phyloP scores from a whole-genome alignment of 2,888 invertebrate genomes.

The Parnassius glacialis region DNA sequence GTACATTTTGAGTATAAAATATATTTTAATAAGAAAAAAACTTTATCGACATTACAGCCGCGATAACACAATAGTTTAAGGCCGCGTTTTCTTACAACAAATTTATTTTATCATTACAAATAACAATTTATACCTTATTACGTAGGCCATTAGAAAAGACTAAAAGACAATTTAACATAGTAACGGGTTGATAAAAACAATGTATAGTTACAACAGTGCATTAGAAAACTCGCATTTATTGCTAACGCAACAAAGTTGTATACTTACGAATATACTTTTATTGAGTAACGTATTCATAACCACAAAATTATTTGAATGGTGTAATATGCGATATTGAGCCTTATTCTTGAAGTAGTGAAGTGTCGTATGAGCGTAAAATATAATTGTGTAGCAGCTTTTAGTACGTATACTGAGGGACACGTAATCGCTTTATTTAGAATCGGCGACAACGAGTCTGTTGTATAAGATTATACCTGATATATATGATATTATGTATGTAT shows the following conservation, averaged over 20 bases:
- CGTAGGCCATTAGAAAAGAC: not conserved
- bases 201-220: not conserved
- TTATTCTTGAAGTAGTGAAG: not conserved
- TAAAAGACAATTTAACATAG: constrained; percentile 5
- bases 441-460: constrained; percentile 43
- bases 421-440: constrained; percentile 40
- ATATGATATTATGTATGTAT: not conserved
- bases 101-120: not conserved
- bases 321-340: not conserved
- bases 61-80: not conserved
- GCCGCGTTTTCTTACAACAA: not conserved
- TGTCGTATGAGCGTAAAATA: not conserved
- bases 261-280: constrained; percentile 8
- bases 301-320: not conserved
- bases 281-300: constrained; percentile 4
- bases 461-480: constrained; percentile 23
- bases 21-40: too few relatives aligned
- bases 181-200: constrained; percentile 4
- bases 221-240: constrained; percentile 8
- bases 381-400: constrained; percentile 1
- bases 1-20: too few relatives aligned
- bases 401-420: constrained; percentile 27
- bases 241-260: not conserved
- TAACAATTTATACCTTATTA: constrained; percentile 11
- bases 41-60: too few relatives aligned